Base-by-base conservation (phyloP, 2,888 invertebrate species). In the Parnassius apollo region DNA sequence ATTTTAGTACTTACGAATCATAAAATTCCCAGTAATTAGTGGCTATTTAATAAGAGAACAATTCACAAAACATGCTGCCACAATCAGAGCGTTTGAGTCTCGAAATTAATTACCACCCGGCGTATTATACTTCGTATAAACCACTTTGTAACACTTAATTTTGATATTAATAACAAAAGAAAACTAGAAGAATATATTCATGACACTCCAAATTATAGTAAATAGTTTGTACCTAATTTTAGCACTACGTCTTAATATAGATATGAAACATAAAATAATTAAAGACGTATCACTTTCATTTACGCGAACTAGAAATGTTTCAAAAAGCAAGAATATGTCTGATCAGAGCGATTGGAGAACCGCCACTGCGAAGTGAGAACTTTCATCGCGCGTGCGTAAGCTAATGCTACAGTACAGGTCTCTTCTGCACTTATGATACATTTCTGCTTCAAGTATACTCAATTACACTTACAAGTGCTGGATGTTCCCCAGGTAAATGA, bases 371-470 rank as follows among this genome's bases (percentile, higher is more conserved):
- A 86, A 80, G 76, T 72, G 64, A 69, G 71, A 67, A 69, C 74
- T 75, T 77, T 76, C 68, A 83, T 69, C 81, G 91, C 91, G 91
- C 91, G 81, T 89, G 91, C 91, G 91, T 90, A 83, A 44, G 50
- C 57, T 60, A 60, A 57, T 60, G 76, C 77, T 82, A 82, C 82
- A 82, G 85, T 85, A 82, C 82, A 84, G 76, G 73, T 75, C 66
- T 57, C 76, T 75, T 78, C 83, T 86, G 88, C 86, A 88, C 86
- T 86, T 80, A 75, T 86, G 86, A 88, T 90, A 90, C 85, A 88
- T 88, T 90, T 87, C 86, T 85, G 85, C 86, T 83, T 87, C 87
- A 91, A 91, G 90, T 91, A 80, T 83, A 84, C 86, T 88, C 83
- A 84, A 89, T 91, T 90, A 88, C 83, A 86, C 78, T 79, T 82